Evolutionary conservation across 2,113 vertebrate species (phyloP), one percentile per base, ranked within the genome.

Genomic region (Lampris incognitus): DNA sequence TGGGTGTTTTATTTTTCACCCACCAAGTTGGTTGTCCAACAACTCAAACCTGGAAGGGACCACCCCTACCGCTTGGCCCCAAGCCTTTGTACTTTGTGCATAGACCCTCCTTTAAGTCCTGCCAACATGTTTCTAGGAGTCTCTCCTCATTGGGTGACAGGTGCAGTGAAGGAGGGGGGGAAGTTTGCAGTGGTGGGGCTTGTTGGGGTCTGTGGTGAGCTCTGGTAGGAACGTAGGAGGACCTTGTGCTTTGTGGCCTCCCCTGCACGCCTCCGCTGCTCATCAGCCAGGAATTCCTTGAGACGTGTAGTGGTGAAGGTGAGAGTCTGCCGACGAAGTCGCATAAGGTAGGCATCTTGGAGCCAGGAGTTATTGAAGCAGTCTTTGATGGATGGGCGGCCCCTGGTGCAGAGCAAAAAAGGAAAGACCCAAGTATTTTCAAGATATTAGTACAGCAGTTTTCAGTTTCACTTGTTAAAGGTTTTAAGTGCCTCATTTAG

Each of bases 301-400:
- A 99, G 97, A 81, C 96, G 94, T 13, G 93, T 97, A 63, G 97
- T 99, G 87, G 97, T 98, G 83, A 99, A 99, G 84, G 97, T 99
- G 74, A 99, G 95, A 0, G 98, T 99, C 92, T 99, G 97, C 65
- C 98, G 94, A 1, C 98, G 96, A 44, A 99, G 94, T 79, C 97
- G 96, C 97, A 98, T 99, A 92, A 99, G 92, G 81, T 98, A 99
- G 81, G 97, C 97, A 0, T 99, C 97, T 91, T 99, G 98, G 68
- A 99, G 95, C 98, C 98, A 99, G 0, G 97, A 92, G 74, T 98
- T 98, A 84, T 91, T 95, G 49, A 96, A 96, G 92, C 98, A 99
- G 92, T 99, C 97, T 87, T 97, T 97, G 79, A 98, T 92, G 0
- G 97, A 95, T 51, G 98, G 97, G 39, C 98, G 97, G 79, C 96